Conservation (phyloP, 2,888 invertebrate species). For the Pollenia angustigena region DNA sequence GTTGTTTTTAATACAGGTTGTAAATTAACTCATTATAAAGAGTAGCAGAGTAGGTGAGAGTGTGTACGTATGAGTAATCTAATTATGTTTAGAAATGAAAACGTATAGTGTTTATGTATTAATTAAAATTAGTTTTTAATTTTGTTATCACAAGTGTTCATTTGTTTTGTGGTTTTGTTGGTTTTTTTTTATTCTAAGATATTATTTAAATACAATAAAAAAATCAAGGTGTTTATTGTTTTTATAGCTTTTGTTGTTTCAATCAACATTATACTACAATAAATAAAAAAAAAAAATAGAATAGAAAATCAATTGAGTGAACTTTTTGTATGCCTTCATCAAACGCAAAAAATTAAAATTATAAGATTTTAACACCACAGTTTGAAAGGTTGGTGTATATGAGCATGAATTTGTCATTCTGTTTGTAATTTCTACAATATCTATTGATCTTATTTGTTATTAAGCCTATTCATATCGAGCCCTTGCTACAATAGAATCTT, state of each 20-base stretch:
- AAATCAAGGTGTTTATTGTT: conserved; percentile 29
- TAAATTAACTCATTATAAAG: conserved; percentile 73
- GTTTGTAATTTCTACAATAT: too few species aligned
- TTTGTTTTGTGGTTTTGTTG: conserved; percentile 34
- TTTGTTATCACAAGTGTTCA: conserved; percentile 48
- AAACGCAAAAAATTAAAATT: too few species aligned
- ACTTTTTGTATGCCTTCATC: too few species aligned
- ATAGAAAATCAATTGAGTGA: too few species aligned
- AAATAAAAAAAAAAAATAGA: too few species aligned
- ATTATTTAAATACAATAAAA: conserved; percentile 8
- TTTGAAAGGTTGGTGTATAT: too few species aligned
- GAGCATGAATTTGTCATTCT: too few species aligned
- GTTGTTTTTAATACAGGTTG: conserved; percentile 61
- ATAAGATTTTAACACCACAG: too few species aligned
- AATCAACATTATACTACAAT: too few species aligned
- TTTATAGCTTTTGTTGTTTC: neutral
- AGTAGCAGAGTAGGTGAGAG: conserved; percentile 46
- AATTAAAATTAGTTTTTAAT: neutral
- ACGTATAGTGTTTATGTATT: neutral
- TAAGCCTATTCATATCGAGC: too few species aligned
- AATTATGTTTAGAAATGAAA: conserved; percentile 14
- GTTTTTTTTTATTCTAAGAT: conserved; percentile 14
- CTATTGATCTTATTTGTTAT: too few species aligned
- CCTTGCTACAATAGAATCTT: too few species aligned
- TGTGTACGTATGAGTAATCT: conserved; percentile 57